Conservation (phyloP, 2,113 vertebrate genomes). For the Halcyon malimbica region DNA sequence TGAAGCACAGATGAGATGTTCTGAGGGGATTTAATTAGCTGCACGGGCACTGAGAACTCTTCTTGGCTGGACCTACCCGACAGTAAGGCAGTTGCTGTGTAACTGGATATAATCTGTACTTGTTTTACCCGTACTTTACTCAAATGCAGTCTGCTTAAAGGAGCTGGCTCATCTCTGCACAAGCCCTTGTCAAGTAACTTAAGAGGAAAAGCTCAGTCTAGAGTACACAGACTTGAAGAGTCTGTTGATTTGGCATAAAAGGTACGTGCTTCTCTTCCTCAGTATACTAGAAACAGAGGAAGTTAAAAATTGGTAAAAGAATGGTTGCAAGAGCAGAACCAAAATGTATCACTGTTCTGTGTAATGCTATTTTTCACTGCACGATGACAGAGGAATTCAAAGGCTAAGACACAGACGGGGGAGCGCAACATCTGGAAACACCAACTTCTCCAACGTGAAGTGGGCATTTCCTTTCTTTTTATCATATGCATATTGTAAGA, state of each 20-base stretch:
- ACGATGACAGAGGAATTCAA: neutral
- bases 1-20: neutral
- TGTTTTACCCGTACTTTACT: neutral
- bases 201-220: neutral
- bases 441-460: fast-evolving
- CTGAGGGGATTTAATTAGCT: neutral
- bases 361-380: neutral
- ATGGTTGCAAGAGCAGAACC: neutral
- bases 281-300: neutral
- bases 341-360: neutral
- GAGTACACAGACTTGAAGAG: neutral
- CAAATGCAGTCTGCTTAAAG: neutral
- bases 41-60: fast-evolving
- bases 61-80: neutral
- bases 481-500: neutral
- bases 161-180: neutral
- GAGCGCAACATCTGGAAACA: neutral
- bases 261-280: neutral
- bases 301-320: neutral
- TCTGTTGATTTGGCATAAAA: neutral
- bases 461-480: neutral
- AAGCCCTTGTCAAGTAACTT: neutral
- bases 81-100: neutral
- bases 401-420: neutral
- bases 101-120: neutral